A percentile compares a stretch with the other conserved stretches of the same genome.
Evolutionary conservation across 2,888 invertebrate species (phyloP).

Genomic region (Ochropleura leucogaster): DNA sequence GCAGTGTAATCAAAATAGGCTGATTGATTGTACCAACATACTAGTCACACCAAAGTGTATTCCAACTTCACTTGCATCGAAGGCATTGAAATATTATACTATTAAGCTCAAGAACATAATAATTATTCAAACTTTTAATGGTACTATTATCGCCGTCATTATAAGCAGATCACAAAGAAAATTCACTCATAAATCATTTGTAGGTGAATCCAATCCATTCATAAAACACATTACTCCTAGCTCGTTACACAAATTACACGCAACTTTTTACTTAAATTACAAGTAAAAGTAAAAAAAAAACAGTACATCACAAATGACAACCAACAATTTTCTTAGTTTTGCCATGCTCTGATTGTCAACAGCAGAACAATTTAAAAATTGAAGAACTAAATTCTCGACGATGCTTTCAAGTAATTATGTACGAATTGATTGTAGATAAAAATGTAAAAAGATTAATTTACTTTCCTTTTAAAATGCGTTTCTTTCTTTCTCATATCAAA

Average conservation of each 20-base stretch:
- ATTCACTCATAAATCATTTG: no score
- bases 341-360: slow-evolving; percentile 58
- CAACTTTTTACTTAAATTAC: slow-evolving; percentile 38
- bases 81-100: background rate
- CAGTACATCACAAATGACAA: slow-evolving; percentile 58
- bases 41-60: background rate
- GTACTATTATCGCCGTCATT: no score
- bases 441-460: background rate
- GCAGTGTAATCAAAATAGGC: background rate
- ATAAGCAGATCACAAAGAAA: no score
- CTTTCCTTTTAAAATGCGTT: background rate
- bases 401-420: slow-evolving; percentile 54
- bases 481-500: background rate
- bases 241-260: slow-evolving; percentile 39
- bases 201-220: no score
- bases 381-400: slow-evolving; percentile 35
- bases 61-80: background rate
- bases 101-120: background rate
- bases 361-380: slow-evolving; percentile 38
- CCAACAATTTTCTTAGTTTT: slow-evolving; percentile 47
- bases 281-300: slow-evolving; percentile 58
- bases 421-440: slow-evolving; percentile 57
- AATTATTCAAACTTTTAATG: background rate
- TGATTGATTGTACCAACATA: background rate
- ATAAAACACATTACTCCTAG: background rate